A percentile compares a stretch with the other conserved stretches of the same genome.
Evolutionary conservation across 2,888 invertebrate genomes (phyloP).

Genomic region (Euplagia quadripunctaria): DNA sequence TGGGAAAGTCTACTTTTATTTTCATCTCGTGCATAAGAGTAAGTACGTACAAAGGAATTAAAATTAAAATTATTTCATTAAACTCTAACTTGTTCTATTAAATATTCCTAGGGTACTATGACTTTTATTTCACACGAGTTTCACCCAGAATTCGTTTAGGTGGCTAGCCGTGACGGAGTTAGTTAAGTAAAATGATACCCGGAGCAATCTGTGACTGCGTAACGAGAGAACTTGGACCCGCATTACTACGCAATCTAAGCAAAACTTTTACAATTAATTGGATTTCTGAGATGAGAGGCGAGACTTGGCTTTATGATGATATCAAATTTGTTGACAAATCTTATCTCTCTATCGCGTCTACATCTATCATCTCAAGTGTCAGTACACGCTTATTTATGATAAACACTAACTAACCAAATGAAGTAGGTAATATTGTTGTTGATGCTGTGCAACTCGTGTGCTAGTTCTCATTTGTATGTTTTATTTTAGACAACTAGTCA

Average conservation of each 20-base stretch:
- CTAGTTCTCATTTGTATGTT: no score
- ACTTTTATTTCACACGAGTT: neutral
- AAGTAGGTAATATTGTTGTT: neutral
- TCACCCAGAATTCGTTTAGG: slow-evolving; percentile 1
- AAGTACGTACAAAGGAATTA: neutral
- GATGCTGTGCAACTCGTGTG: neutral
- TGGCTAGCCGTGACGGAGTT: neutral
- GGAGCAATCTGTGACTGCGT: slow-evolving; percentile 6
- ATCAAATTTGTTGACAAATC: slow-evolving; percentile 7
- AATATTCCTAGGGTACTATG: neutral
- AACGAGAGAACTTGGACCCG: slow-evolving; percentile 6
- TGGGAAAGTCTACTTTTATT: neutral
- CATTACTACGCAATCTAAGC: neutral
- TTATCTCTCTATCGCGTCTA: no score
- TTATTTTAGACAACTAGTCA: no score
- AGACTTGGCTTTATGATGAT: neutral
- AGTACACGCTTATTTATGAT: neutral
- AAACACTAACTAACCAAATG: neutral
- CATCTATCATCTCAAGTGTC: neutral
- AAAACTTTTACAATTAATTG: slow-evolving; percentile 18
- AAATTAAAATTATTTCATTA: neutral
- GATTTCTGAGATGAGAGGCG: neutral
- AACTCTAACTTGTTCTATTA: neutral
- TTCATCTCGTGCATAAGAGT: neutral
- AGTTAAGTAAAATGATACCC: slow-evolving; percentile 7